phyloP scores from a whole-genome alignment of 2,113 vertebrate species.

The human region DNA sequence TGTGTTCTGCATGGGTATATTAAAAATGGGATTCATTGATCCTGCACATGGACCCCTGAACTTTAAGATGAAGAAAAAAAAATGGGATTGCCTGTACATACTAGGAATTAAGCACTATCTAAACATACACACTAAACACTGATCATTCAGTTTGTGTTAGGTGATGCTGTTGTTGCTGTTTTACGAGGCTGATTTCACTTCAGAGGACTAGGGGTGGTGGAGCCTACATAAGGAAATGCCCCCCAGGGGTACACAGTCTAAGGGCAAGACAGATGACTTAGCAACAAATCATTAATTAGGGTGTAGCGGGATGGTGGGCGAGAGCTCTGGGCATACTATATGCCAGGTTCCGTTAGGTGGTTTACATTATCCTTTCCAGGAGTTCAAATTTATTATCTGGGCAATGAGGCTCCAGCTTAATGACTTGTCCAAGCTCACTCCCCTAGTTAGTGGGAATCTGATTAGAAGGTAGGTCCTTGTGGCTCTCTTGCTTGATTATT shows the following conservation, averaged over 20 bases:
- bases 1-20: background rate
- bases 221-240: background rate
- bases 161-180: background rate
- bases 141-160: background rate
- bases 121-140: background rate
- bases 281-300: rapidly evolving
- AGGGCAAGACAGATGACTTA: background rate
- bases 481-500: background rate
- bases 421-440: background rate
- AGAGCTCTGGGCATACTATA: background rate
- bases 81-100: background rate
- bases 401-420: background rate
- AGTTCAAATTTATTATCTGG: background rate
- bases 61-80: background rate
- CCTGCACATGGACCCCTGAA: no score
- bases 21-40: background rate
- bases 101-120: background rate
- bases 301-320: background rate
- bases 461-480: background rate
- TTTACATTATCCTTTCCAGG: background rate
- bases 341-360: background rate
- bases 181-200: background rate
- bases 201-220: background rate
- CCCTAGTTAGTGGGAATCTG: background rate
- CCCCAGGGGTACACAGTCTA: background rate